Percentiles rank a stretch among this genome's conserved stretches.
These are phyloP conservation scores for Dryadula phaetusa DNA, from an alignment of 2,888 invertebrate species.

Conservation along the genomic window DNA sequence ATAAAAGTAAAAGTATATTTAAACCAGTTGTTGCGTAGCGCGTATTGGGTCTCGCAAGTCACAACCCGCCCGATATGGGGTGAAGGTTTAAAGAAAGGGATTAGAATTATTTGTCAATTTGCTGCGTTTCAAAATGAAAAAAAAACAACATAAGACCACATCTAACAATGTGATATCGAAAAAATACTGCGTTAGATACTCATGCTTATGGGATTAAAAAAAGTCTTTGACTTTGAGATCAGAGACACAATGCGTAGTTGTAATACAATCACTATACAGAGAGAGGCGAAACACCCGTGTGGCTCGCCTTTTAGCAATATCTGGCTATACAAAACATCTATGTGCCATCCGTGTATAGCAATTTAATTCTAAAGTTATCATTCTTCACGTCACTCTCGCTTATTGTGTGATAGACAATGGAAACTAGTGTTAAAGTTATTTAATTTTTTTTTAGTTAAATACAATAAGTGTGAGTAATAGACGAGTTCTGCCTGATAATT, in stretches of 20 bases:
- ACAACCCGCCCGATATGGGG: background rate
- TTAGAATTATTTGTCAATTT: no score
- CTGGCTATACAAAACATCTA: no score
- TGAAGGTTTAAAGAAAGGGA: background rate
- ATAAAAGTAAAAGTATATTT: background rate
- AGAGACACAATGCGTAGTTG: conserved; percentile 5
- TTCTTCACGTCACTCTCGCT: no score
- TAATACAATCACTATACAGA: conserved; percentile 14
- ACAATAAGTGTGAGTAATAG: no score
- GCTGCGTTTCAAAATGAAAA: background rate
- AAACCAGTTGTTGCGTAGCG: background rate
- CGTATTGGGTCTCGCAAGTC: background rate
- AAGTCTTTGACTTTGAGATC: conserved; percentile 19
- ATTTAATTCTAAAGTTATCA: no score
- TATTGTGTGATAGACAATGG: no score
- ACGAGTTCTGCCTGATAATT: no score
- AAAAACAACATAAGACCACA: background rate
- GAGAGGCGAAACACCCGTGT: no score
- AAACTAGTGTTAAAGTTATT: no score
- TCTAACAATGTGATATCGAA: background rate
- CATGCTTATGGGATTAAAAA: conserved; percentile 15
- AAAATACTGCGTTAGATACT: background rate
- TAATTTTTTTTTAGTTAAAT: no score
- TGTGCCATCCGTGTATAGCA: no score
- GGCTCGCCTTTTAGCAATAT: no score